These are phyloP conservation scores for Cephus spinipes DNA, from an alignment of 2,888 invertebrate species.

Conservation along the genomic window DNA sequence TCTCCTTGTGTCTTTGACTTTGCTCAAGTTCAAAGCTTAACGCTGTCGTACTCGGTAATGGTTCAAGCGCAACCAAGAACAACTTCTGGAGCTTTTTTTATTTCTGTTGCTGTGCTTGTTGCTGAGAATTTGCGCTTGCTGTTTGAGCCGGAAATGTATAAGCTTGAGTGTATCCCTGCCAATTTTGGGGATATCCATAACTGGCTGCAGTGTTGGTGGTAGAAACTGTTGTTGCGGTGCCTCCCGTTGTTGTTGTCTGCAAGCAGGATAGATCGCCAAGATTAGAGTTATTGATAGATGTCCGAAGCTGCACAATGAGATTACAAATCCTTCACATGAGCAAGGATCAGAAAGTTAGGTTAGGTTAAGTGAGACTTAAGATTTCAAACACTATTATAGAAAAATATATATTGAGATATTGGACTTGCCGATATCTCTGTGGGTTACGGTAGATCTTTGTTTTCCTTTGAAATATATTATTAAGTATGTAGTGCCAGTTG, in stretches of 20 bases:
- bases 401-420: no score
- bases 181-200: constrained; percentile 44
- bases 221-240: constrained; percentile 35
- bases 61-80: constrained; percentile 10
- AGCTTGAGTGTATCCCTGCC: constrained; percentile 46
- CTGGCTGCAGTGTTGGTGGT: constrained; percentile 38
- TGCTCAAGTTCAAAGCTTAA: no score
- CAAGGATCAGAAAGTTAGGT: constrained; percentile 41
- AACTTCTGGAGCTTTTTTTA: neutral
- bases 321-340: neutral
- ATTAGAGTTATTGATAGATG: neutral
- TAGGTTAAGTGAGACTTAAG: constrained; percentile 23
- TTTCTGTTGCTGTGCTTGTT: constrained; percentile 38
- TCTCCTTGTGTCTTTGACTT: no score
- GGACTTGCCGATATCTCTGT: neutral
- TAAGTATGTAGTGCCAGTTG: constrained; percentile 11
- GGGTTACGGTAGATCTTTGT: neutral
- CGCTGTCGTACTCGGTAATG: constrained; percentile 15
- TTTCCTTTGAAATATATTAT: constrained; percentile 14
- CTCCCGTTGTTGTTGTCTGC: constrained; percentile 43
- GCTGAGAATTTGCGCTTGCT: constrained; percentile 40
- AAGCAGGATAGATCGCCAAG: constrained; percentile 15
- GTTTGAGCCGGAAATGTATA: constrained; percentile 39
- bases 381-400: no score
- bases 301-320: constrained; percentile 19